Evolutionary conservation across 2,113 vertebrate species (phyloP).

Genomic region (Gasterosteus nipponicus): DNA sequence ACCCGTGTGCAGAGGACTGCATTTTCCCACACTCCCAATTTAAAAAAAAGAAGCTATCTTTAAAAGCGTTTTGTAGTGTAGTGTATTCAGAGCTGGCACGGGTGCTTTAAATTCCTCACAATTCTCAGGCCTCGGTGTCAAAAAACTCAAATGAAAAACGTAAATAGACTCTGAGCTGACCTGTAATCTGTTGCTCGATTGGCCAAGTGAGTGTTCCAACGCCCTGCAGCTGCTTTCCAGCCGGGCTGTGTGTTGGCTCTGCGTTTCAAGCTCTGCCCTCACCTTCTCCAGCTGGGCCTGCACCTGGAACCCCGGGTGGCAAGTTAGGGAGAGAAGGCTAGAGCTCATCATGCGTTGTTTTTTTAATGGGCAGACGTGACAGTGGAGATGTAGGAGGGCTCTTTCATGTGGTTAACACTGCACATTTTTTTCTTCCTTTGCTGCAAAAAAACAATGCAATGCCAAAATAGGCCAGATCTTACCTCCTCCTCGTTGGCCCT

Average conservation of each 20-base stretch:
- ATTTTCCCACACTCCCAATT: background rate
- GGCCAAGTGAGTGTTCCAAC: constrained; percentile 90
- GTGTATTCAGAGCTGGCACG: background rate
- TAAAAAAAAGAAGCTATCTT: constrained; percentile 14
- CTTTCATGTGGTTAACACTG: background rate
- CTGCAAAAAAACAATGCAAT: background rate
- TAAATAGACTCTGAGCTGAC: constrained; percentile 67
- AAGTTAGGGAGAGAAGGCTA: constrained; percentile 9
- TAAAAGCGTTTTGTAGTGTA: background rate
- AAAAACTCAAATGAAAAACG: background rate
- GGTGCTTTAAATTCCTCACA: background rate
- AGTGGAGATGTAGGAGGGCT: constrained; percentile 16
- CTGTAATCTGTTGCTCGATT: constrained; percentile 89
- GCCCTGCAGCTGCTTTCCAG: constrained; percentile 92
- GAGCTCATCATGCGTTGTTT: background rate
- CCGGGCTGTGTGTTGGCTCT: constrained; percentile 88
- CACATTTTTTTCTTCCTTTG: background rate
- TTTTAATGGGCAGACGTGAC: background rate
- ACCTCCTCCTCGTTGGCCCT: constrained; percentile 90
- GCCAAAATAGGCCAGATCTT: constrained; percentile 28
- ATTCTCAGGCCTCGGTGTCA: background rate
- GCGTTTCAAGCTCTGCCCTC: constrained; percentile 87
- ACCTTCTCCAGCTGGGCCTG: constrained; percentile 87
- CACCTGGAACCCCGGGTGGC: constrained; percentile 52
- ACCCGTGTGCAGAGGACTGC: constrained; percentile 29